Base-by-base conservation (phyloP, 2,113 vertebrate genomes). In the Symphodus melops region DNA sequence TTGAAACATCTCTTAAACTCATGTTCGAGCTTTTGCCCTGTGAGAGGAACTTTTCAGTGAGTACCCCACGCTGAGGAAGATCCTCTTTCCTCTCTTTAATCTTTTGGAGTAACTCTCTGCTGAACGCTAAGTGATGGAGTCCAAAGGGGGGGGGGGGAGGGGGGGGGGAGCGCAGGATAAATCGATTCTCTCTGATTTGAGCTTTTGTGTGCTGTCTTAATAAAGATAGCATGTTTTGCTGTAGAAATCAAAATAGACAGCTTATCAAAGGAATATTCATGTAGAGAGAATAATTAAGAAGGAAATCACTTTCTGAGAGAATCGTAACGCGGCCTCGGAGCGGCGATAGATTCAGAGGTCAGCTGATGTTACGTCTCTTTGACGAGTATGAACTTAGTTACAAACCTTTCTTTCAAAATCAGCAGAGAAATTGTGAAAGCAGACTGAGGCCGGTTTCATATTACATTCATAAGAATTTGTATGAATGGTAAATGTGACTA, bases 111-210 rank as follows among this genome's bases (percentile, higher is more conserved):
- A 55, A 54, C 12, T 41, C 20, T 1, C 19, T 63, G 52, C 42
- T 42, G 28, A 77, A 78, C 74, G 55, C 20, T 71, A 71, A 62
- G 57, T 68, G 16, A 37, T 60, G 3, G 36, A 68, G 54, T 68
- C 52, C 64, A 67, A n/a, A n/a, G n/a, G n/a, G n/a, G n/a, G 20
- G 70, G 70, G 37, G 49, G 74, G 72, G 69, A 49, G 54, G n/a
- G 20, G 70, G 70, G 37, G 49, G 74, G 72, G 69, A 49, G 54
- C 16, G 53, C 25, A 36, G 51, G 49, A 19, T 78, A 68, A 78
- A 85, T 78, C 41, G 58, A 54, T 82, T 75, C 37, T 67, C 75
- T 72, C 67, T 79, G 42, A 75, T 65, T 39, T 42, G 51, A 68
- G 69, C 39, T 52, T 69, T 69, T 78, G 68, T 68, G 39, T 42